A percentile compares a stretch with the other conserved stretches of the same genome.
phyloP scores from a whole-genome alignment of 2,797 vertebrate species.

The Mormyrops boulengeri region DNA sequence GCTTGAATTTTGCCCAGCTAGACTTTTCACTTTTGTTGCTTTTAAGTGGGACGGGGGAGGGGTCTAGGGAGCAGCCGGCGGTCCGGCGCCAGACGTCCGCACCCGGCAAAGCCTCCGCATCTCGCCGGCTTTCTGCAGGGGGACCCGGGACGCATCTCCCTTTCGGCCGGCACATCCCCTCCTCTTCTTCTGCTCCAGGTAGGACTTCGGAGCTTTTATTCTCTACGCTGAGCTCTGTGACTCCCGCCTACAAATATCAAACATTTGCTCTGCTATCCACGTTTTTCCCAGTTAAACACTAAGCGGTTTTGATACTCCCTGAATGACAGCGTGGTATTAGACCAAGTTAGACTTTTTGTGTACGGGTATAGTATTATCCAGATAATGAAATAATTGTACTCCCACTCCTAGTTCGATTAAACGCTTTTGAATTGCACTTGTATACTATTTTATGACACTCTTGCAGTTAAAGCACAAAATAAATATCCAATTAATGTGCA shows the following conservation, averaged over 20 bases:
- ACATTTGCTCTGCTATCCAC: not conserved
- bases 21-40: not conserved
- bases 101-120: slow-evolving; percentile 37
- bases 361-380: not conserved
- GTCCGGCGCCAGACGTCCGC: slow-evolving; percentile 38
- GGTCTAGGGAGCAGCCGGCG: slow-evolving; percentile 37
- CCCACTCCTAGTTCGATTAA: not conserved
- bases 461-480: not conserved
- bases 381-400: not conserved
- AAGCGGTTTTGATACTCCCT: not conserved
- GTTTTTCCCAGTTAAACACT: not conserved
- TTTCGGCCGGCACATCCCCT: not conserved
- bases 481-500: not conserved
- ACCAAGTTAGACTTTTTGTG: not conserved
- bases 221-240: not conserved
- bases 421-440: not conserved
- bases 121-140: not conserved
- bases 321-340: not conserved
- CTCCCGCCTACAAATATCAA: not conserved
- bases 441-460: not conserved
- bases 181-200: slow-evolving; percentile 21
- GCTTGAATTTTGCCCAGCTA: not conserved
- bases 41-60: slow-evolving; percentile 36
- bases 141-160: not conserved
- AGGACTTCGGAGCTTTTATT: not conserved